Evolutionary conservation across 2,113 vertebrate species (phyloP), one percentile per base, ranked within the genome.

Genomic region (human): DNA sequence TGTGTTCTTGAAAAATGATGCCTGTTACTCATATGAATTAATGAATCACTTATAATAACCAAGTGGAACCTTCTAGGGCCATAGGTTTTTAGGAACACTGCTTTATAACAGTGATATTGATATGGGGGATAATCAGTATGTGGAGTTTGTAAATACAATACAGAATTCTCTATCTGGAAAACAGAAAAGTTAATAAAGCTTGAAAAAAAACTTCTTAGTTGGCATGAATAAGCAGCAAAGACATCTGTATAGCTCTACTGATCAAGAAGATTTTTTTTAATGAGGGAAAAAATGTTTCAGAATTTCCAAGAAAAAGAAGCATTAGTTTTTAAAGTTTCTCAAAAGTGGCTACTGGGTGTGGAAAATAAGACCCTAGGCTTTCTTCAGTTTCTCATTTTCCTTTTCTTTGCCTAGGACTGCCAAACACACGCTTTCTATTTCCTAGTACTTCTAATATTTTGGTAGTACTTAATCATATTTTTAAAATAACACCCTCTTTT

Each of bases 281-380:
- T 43, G 11, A 32, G 66, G 45, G 30, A 10, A 30, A 80, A 80
- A 96, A 32, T 68, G 16, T 55, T 93, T 90, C 76, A 97, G 73
- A 75, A 94, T 88, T 82, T 90, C 59, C 52, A 97, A 87, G 55
- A 14, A 96, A 96, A 72, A 30, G 32, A 68, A 68, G 23, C 12
- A 70, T 50, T 27, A 16, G 5, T 48, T 61, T 93, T 91, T 80
- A 50, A 23, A 61, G 40, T 35, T 92, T 93, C 40, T 93, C 70
- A 20, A 68, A 92, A 88, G 78, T n/a, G 32, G 12, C n/a, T 38
- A 66, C 7, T n/a, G 35, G 43, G 20, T 94, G 9, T 73, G 20
- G 50, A 70, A 94, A 90, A 61, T 9, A 48, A 1, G 20, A 92
- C 9, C 38, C 10, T n/a, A 55, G 76, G 61, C 22, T 79, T 94